Conservation (phyloP, 2,113 vertebrate species). For the Salvelinus sp. region DNA sequence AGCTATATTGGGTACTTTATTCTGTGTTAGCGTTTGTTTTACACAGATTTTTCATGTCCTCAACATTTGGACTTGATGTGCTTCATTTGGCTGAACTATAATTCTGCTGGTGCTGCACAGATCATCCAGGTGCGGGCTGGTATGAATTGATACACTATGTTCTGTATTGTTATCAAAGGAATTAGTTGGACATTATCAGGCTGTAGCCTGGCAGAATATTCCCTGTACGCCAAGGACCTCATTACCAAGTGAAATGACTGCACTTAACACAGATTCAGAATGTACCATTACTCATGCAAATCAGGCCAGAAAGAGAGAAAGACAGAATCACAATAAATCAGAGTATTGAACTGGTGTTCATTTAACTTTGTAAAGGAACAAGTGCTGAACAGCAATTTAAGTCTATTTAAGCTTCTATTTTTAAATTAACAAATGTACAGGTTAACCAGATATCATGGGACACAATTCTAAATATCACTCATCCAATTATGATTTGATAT, state of each 20-base stretch:
- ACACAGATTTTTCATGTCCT: background rate
- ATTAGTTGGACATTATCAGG: background rate
- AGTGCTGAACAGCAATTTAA: background rate
- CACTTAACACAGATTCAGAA: slow-evolving; percentile 1
- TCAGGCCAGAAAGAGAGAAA: background rate
- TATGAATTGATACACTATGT: background rate
- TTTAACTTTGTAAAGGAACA: background rate
- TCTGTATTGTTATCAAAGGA: background rate
- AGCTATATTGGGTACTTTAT: slow-evolving; percentile 22
- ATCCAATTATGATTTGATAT: too few relatives aligned
- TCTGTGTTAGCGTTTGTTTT: slow-evolving; percentile 4
- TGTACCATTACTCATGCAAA: slow-evolving; percentile 10
- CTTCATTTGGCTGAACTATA: too few relatives aligned
- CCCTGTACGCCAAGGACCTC: slow-evolving; percentile 2
- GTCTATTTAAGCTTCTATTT: too few relatives aligned
- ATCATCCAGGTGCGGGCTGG: background rate
- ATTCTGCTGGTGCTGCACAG: background rate
- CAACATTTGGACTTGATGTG: background rate
- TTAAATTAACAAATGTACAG: background rate
- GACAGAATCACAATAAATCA: background rate
- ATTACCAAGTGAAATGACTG: slow-evolving; percentile 31
- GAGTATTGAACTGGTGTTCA: background rate
- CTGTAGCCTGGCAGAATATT: background rate
- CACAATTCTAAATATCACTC: too few relatives aligned
- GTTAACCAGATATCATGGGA: background rate